These are phyloP conservation scores for Pelusios castaneus DNA, from an alignment of 2,113 vertebrate genomes.

Conservation along the genomic window DNA sequence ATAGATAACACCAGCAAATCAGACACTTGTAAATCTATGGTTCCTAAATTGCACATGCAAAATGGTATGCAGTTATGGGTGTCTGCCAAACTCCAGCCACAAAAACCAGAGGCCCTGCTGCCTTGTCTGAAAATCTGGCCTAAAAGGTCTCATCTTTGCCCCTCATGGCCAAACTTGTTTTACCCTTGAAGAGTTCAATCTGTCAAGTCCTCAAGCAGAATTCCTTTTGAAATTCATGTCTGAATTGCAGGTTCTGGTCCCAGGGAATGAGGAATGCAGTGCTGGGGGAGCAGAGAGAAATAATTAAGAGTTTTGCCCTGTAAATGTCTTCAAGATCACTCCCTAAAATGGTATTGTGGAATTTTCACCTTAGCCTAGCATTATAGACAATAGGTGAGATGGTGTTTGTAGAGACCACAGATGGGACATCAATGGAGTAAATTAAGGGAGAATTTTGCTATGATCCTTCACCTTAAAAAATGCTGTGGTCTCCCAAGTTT, in stretches of 20 bases:
- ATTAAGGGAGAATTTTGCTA: not conserved
- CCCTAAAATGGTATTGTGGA: not conserved
- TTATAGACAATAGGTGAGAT: not conserved
- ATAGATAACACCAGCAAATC: not conserved
- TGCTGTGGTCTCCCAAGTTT: not conserved
- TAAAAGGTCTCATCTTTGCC: not conserved
- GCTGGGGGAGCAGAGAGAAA: not conserved
- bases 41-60: not conserved
- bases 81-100: not conserved
- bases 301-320: not conserved
- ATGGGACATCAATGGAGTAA: no score
- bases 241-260: no score
- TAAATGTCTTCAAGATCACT: not conserved
- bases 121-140: rapidly evolving
- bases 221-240: not conserved
- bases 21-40: not conserved
- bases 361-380: not conserved
- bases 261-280: not conserved
- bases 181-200: not conserved
- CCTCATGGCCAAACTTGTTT: not conserved
- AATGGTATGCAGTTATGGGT: not conserved
- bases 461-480: not conserved
- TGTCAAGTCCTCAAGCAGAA: not conserved
- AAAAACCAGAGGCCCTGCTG: not conserved
- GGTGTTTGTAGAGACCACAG: not conserved